Conservation (phyloP, 2,888 invertebrate species). For the Hoplodrina blanda region DNA sequence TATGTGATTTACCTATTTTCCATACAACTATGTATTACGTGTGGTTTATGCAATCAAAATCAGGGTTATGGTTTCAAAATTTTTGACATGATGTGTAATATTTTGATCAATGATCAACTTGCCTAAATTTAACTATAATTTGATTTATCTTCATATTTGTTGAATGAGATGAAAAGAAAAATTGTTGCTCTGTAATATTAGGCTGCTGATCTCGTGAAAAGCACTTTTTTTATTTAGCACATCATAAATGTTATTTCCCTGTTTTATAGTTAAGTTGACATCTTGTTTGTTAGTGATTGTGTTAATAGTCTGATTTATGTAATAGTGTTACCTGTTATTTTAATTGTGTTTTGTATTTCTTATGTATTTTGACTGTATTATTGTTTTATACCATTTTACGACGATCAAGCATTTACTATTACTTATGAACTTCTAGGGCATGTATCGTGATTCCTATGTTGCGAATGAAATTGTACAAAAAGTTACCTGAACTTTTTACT, state of each 20-base stretch:
- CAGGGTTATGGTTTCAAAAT: constrained; percentile 66
- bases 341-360: constrained; percentile 72
- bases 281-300: constrained; percentile 84
- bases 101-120: constrained; percentile 62
- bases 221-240: constrained; percentile 83
- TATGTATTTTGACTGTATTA: constrained; percentile 50
- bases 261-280: constrained; percentile 79
- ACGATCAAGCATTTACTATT: constrained; percentile 69
- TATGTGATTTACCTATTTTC: constrained; percentile 58
- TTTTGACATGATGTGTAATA: constrained; percentile 57
- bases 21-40: constrained; percentile 47
- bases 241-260: constrained; percentile 74
- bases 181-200: constrained; percentile 51
- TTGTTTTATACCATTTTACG: constrained; percentile 60
- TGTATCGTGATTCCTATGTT: constrained; percentile 51
- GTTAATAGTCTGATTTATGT: constrained; percentile 85
- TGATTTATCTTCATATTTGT: background rate
- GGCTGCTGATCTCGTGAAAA: constrained; percentile 60
- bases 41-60: constrained; percentile 69
- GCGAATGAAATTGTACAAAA: constrained; percentile 80
- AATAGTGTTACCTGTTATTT: constrained; percentile 84
- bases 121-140: constrained; percentile 46
- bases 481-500: constrained; percentile 85
- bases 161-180: constrained; percentile 14
- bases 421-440: constrained; percentile 45